phyloP scores from a whole-genome alignment of 2,888 invertebrate species.

The Coenonympha glycerion region DNA sequence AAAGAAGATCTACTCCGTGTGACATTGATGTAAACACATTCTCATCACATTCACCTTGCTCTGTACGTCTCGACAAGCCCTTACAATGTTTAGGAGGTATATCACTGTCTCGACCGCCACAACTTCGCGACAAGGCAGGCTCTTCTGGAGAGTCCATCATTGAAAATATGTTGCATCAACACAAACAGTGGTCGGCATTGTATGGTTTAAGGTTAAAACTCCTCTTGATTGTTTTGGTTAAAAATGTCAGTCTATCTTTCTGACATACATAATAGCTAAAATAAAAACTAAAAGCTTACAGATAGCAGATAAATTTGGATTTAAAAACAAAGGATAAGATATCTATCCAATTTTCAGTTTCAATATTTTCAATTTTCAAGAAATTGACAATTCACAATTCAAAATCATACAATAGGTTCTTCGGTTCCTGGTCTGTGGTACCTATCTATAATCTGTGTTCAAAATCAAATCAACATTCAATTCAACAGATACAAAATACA shows the following conservation, averaged over 20 bases:
- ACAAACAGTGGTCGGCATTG: constrained; percentile 59
- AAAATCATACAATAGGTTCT: too few relatives aligned
- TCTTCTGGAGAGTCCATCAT: constrained; percentile 62
- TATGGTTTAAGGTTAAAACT: constrained; percentile 63
- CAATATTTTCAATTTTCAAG: too few relatives aligned
- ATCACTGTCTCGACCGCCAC: constrained; percentile 46
- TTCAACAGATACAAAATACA: too few relatives aligned
- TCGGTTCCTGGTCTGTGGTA: too few relatives aligned
- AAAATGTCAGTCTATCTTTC: background rate
- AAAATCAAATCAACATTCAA: too few relatives aligned
- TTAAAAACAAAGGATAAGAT: constrained; percentile 1
- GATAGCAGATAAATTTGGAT: background rate
- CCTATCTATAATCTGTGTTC: too few relatives aligned
- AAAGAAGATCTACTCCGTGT: constrained; percentile 44
- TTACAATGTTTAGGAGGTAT: constrained; percentile 41
- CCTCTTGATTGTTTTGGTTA: too few relatives aligned
- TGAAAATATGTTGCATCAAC: constrained; percentile 44
- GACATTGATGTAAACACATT: constrained; percentile 55
- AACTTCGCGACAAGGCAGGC: constrained; percentile 43
- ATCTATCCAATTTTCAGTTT: too few relatives aligned
- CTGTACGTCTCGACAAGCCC: constrained; percentile 38
- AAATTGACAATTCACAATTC: too few relatives aligned
- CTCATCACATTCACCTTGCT: constrained; percentile 44
- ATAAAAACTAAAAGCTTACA: background rate
- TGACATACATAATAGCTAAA: background rate